These are phyloP conservation scores for Macquaria ambigua DNA, from an alignment of 2,113 vertebrate species.

Conservation along the genomic window DNA sequence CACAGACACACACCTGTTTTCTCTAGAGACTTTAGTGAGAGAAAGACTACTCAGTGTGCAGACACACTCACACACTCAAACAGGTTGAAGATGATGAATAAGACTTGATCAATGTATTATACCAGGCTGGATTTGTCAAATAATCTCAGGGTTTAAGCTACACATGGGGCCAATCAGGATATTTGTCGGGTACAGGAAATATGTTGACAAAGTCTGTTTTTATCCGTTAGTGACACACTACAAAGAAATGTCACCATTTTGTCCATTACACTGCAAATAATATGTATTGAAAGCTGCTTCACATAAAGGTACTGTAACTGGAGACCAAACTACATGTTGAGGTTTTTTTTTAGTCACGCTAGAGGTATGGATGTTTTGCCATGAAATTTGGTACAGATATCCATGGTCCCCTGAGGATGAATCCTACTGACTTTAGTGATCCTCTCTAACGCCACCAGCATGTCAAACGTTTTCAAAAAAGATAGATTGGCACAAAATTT, in stretches of 20 bases:
- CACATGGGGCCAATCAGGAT: neutral
- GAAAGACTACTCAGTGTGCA: slow-evolving; percentile 79
- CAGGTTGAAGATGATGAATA: slow-evolving; percentile 11
- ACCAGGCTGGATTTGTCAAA: neutral
- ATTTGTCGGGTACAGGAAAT: slow-evolving; percentile 4
- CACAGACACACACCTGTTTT: slow-evolving; percentile 93
- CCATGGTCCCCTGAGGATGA: neutral
- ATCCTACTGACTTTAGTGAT: neutral
- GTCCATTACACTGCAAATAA: neutral
- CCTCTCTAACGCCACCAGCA: neutral
- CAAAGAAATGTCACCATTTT: slow-evolving; percentile 1
- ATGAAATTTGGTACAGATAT: neutral
- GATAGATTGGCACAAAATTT: neutral
- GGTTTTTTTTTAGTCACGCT: neutral
- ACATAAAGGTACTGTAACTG: neutral
- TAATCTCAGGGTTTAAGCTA: slow-evolving; percentile 51
- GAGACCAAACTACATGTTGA: neutral
- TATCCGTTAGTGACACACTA: neutral
- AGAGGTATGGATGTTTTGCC: neutral
- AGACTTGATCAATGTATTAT: neutral
- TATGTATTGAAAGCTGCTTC: neutral
- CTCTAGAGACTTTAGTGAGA: slow-evolving; percentile 92
- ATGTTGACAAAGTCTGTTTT: slow-evolving; percentile 10
- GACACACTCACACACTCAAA: slow-evolving; percentile 31
- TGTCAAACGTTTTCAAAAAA: neutral